A percentile compares a stretch with the other conserved stretches of the same genome.
phyloP scores from a whole-genome alignment of 2,888 invertebrate species.

The Andrena trimmerana region DNA sequence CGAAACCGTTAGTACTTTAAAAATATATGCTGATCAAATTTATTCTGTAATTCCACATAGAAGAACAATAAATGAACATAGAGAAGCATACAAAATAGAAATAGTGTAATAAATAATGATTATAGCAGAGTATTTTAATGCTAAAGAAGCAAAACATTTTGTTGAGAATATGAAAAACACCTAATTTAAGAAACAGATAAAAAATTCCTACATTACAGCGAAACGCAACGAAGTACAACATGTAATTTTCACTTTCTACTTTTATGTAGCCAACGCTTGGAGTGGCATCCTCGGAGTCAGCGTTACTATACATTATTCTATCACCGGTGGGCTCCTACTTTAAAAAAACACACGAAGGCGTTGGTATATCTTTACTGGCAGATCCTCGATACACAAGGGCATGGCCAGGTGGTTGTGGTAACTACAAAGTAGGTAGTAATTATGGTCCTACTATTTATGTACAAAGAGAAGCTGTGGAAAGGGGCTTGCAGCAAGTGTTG shows the following conservation, averaged over 20 bases:
- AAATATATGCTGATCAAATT: neutral
- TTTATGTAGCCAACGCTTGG: constrained; percentile 93
- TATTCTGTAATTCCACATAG: neutral
- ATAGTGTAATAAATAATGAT: neutral
- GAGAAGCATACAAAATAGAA: no score
- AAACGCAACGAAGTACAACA: neutral
- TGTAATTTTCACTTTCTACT: constrained; percentile 43
- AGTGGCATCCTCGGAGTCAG: constrained; percentile 94
- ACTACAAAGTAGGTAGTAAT: constrained; percentile 97
- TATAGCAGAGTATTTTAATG: no score
- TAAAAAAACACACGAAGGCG: constrained; percentile 84
- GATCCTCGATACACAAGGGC: constrained; percentile 95
- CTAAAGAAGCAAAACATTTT: neutral
- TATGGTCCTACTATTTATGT: constrained; percentile 95
- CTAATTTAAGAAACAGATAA: neutral
- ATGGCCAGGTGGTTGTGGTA: constrained; percentile 98
- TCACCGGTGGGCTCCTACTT: constrained; percentile 98
- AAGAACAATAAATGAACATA: neutral
- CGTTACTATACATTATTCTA: constrained; percentile 95
- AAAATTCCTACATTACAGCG: neutral
- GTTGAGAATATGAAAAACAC: neutral
- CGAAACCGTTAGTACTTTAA: neutral
- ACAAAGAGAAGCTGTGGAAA: constrained; percentile 90
- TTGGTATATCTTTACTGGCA: constrained; percentile 94
- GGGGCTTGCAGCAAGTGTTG: constrained; percentile 96